Base-by-base conservation (phyloP, 2,888 invertebrate genomes). In the Morpho achilles region DNA sequence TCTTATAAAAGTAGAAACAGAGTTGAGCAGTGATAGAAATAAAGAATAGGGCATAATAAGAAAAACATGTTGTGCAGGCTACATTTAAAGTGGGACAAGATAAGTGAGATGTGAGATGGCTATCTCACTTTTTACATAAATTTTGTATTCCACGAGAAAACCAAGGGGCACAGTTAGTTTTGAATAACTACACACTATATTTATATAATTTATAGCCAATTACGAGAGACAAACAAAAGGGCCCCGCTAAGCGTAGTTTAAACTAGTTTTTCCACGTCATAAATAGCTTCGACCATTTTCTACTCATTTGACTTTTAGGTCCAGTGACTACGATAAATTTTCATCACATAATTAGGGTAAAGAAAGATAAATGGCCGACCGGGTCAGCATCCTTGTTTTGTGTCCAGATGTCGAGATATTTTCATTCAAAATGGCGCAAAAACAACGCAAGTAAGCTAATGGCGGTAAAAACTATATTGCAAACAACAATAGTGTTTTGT, bases 301-400 rank as follows among this genome's bases (percentile, higher is more conserved):
- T 63, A 58, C 53, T 56, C 53, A 51, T 68, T 71, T 67, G 60
- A 71, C 74, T 69, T 78, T 76, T 49, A 68, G 72, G 76, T 75
- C 67, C 71, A 67, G 75, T 71, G 41, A 69, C 72, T 69, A 70
- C 75, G 66, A 84, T 85, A 84, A 82, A 84, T 84, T 82, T 76
- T 80, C 80, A 82, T 82, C 80, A 80, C 73, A 78, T 82, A 84
- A 84, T 84, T 81, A 85, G 77, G 76, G 77, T 79, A 79, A 78
- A 76, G 80, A 80, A 80, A 84, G 82, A 84, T 76, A 82, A 82
- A 85, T 80, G 63, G 53, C 50, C 55, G 57, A 45, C 42, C 55
- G 50, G 56, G 57, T 59, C 53, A 50, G 45, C 52, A 57, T 56
- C 52, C 54, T 46, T 60, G 56, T 62, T 64, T 62, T 59, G 59